A percentile compares a stretch with the other conserved stretches of the same genome.
These are phyloP conservation scores for Sula dactylatra DNA, from an alignment of 2,113 vertebrate genomes.

Conservation along the genomic window DNA sequence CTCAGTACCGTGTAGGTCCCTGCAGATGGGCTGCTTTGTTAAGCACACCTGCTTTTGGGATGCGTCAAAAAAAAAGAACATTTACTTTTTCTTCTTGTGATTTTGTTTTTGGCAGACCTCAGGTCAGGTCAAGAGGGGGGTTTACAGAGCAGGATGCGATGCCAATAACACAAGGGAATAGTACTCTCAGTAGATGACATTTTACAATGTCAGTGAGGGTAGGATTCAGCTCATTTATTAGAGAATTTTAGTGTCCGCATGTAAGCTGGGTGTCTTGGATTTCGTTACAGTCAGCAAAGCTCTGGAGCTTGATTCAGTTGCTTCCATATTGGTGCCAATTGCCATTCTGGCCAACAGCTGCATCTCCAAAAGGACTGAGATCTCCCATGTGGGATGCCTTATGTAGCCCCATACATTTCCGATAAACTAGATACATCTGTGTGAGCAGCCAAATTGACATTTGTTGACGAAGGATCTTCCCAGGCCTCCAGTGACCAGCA, in stretches of 20 bases:
- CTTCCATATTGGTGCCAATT: not conserved
- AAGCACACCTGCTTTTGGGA: not conserved
- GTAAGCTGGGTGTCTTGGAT: not conserved
- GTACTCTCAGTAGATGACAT: not conserved
- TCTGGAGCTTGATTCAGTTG: not conserved
- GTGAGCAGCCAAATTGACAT: accelerated
- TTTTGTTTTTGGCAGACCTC: not conserved
- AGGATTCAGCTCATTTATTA: not conserved
- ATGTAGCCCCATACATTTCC: not conserved
- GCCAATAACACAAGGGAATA: not conserved
- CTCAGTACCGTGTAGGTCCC: not conserved
- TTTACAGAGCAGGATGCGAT: not conserved
- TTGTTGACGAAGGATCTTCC: not conserved
- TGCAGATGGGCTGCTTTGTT: not conserved
- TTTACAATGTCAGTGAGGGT: not conserved
- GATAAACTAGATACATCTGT: not conserved
- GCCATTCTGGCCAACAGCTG: not conserved
- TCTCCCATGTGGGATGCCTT: not conserved
- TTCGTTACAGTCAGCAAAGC: not conserved
- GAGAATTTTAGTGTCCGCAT: accelerated
- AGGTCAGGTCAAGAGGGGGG: not conserved
- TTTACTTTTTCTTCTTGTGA: not conserved
- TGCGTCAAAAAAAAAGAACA: not conserved
- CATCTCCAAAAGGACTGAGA: not conserved
- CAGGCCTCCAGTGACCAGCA: not conserved